Evolutionary conservation across 2,888 invertebrate species (phyloP).

Genomic region (Drosophila nigricruria): DNA sequence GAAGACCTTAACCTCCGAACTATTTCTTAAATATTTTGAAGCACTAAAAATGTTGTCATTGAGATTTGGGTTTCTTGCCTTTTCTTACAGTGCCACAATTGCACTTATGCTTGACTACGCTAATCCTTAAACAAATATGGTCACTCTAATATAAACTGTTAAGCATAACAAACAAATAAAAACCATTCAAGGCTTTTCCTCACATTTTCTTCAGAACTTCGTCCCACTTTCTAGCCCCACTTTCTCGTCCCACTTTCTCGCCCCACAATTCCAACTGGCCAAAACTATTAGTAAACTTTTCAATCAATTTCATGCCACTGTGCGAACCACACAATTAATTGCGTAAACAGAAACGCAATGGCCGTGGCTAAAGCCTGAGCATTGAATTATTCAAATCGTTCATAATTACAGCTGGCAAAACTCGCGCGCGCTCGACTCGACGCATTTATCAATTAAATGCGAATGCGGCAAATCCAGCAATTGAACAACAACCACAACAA

Average conservation of each 20-base stretch:
- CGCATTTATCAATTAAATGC: slow-evolving; percentile 80
- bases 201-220: not conserved
- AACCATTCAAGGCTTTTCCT: not conserved
- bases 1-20: no score
- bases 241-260: not conserved
- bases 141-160: not conserved
- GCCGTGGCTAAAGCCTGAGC: slow-evolving; percentile 42
- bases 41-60: no score
- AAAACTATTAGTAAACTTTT: not conserved
- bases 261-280: not conserved
- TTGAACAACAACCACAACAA: slow-evolving; percentile 30
- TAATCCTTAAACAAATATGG: not conserved
- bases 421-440: slow-evolving; percentile 34
- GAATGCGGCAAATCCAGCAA: slow-evolving; percentile 68
- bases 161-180: not conserved
- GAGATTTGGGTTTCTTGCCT: no score
- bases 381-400: slow-evolving; percentile 79
- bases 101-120: no score
- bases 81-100: no score
- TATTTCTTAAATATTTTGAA: no score
- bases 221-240: not conserved
- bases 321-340: slow-evolving; percentile 70
- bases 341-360: slow-evolving; percentile 73
- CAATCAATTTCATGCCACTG: slow-evolving; percentile 20
- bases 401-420: slow-evolving; percentile 71